Evolutionary conservation across 2,113 vertebrate genomes (phyloP).

Genomic region (Oplegnathus fasciatus): DNA sequence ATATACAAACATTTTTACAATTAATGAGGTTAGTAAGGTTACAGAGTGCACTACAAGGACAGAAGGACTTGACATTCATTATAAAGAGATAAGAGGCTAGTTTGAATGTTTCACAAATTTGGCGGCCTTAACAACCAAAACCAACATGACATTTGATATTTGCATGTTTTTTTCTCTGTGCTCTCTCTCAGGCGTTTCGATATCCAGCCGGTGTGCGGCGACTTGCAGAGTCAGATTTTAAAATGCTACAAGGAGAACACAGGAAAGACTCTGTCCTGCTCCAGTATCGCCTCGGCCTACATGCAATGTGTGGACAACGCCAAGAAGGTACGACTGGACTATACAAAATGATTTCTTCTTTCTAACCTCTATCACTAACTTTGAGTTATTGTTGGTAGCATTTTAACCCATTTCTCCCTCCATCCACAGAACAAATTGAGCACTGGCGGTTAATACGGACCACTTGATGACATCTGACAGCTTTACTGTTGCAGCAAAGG

Average conservation of each 20-base stretch:
- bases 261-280: constrained; percentile 92
- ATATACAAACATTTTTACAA: neutral
- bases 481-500: neutral
- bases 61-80: too few relatives aligned
- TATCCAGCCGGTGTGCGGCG: constrained; percentile 88
- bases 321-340: constrained; percentile 86
- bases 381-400: neutral
- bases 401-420: neutral
- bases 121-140: neutral
- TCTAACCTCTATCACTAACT: accelerated
- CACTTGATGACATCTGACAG: neutral
- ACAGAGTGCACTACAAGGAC: neutral
- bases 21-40: neutral
- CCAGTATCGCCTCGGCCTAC: constrained; percentile 90
- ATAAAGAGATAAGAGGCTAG: neutral
- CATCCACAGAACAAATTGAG: constrained; percentile 68
- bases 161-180: neutral
- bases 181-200: constrained; percentile 84
- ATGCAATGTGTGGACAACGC: constrained; percentile 91
- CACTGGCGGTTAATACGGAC: constrained; percentile 64
- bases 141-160: neutral
- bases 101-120: constrained; percentile 8
- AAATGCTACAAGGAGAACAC: constrained; percentile 91
- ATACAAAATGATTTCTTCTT: neutral
- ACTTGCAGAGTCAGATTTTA: constrained; percentile 91